Base-by-base conservation (phyloP, 2,888 invertebrate species). In the Eubasilissa splendida region DNA sequence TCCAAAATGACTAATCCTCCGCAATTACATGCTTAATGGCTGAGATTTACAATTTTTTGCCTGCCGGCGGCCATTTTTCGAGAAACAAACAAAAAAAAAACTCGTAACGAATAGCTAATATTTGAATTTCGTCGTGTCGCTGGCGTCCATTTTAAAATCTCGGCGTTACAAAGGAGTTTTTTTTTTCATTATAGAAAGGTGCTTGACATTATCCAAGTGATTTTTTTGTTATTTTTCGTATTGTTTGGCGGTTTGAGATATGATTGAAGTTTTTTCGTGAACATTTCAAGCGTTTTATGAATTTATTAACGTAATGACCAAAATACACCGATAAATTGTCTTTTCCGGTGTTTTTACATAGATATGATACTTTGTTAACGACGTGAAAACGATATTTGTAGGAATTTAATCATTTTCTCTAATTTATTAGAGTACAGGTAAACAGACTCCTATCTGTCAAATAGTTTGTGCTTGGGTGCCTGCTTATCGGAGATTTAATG, bases 81-180 rank as follows among this genome's bases (percentile, higher is more conserved):
- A 66, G 11, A n/a, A 12, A 33, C 60, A 63, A 63, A 63, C 42
- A 63, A 63, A 12, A 33, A 77, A 22, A 82, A 82, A 80, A 70
- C 22, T 68, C 59, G 70, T 82, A 82, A 80, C 82, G 82, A 82
- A 82, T 77, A 80, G 82, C 80, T 80, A 82, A 82, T 82, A 82
- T 82, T 82, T 82, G 80, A 68, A 31, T 68, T 52, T 68, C 54
- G 60, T 77, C 22, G 22, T 68, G 50, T 52, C 12, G 14, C 42
- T 53, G 63, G 54, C 50, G 53, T 42, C 71, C 33, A 54, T 65
- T 75, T 65, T 53, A 65, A 68, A 63, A 14, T 50, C 10, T 50
- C 52, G 68, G 50, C 68, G 8, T 0, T 12, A 52, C n/a, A 50
- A 7, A n/a, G 58, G 11, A 50, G 33, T 68, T 68, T 68, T 8